These are phyloP conservation scores for Drosophila cognata DNA, from an alignment of 2,888 invertebrate genomes.

Conservation along the genomic window DNA sequence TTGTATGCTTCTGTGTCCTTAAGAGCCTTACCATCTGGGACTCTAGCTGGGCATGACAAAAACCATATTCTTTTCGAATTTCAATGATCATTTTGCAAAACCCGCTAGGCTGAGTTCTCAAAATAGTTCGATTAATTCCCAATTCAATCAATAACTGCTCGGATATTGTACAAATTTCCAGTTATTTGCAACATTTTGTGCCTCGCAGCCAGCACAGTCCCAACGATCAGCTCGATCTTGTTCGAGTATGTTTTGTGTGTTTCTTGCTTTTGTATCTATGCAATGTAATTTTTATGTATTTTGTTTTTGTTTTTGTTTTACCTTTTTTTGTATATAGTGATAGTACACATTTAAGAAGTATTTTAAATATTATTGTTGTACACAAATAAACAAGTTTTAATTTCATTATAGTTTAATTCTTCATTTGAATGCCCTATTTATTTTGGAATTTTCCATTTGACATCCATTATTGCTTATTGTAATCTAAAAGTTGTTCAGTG, in stretches of 20 bases:
- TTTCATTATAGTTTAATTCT: conserved; percentile 60
- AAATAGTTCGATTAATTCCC: conserved; percentile 2
- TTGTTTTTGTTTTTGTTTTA: conserved; percentile 10
- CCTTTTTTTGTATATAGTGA: conserved; percentile 56
- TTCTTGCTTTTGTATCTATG: conserved; percentile 37
- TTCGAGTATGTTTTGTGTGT: conserved; percentile 51
- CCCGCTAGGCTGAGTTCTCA: not conserved
- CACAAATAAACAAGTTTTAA: conserved; percentile 77
- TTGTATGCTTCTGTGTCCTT: conserved; percentile 23
- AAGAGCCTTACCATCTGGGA: conserved; percentile 14
- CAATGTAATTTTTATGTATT: conserved; percentile 31
- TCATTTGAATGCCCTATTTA: conserved; percentile 22
- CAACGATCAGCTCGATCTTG: conserved; percentile 31
- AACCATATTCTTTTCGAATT: not conserved
- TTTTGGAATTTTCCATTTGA: conserved; percentile 26
- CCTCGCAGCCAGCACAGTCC: conserved; percentile 11
- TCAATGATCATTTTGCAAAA: conserved; percentile 7
- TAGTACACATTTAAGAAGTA: conserved; percentile 76
- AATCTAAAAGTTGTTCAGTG: conserved; percentile 63
- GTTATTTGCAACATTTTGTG: conserved; percentile 2
- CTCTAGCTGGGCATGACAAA: conserved; percentile 5
- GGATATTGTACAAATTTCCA: conserved; percentile 21
- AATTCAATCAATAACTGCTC: conserved; percentile 1
- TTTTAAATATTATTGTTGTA: conserved; percentile 75
- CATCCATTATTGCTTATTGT: conserved; percentile 36